Base-by-base conservation (phyloP, 53 echinoderm and acorn worm species). In the Holothuria leucospilota region DNA sequence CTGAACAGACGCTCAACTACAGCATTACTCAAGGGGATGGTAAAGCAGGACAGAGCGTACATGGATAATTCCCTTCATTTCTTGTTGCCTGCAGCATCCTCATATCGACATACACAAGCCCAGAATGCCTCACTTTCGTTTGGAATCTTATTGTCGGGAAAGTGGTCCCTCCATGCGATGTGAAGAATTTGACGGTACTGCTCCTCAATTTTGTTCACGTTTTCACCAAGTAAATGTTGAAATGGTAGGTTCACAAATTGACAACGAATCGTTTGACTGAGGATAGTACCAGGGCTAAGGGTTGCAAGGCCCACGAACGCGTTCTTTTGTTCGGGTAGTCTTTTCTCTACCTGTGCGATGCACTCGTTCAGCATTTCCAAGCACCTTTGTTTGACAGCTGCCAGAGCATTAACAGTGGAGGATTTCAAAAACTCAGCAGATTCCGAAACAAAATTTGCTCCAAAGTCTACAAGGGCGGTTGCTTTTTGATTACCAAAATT, bases 1-100 rank as follows among this genome's bases (percentile, higher is more conserved):
- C 41, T 46, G 20, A 83, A 83, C 11, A 83, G 40, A 23, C 83
- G 63, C 27, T 83, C 83, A 11, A 83, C 83, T 10, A 83, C 21
- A 8, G 83, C 83, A 16, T 65, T 83, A 20, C 65, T 83, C 26
- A 65, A 12, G 5, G 83, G 83, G 15, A 51, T 83, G 23, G 83
- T n/a, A n/a, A 83, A 66, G 83, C 83, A 64, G 68, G 66, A 10
- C 24, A 83, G 8, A 20, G 49, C 65, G 28, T 56, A 78, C 23
- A 25, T 9, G 27, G 58, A 25, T 2, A 78, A 16, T 78, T 78
- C 29, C 12, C 26, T 6, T 16, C 59, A 78, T 3, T 12, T 25
- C 16, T 16, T 25, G 27, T 20, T 27, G 7, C 78, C 78, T 14
- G 56, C 59, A 6, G 10, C 27, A 15, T 78, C 58, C 26, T 59